These are phyloP conservation scores for Balaenoptera acutorostrata DNA, from an alignment of 2,113 vertebrate genomes.

Conservation along the genomic window DNA sequence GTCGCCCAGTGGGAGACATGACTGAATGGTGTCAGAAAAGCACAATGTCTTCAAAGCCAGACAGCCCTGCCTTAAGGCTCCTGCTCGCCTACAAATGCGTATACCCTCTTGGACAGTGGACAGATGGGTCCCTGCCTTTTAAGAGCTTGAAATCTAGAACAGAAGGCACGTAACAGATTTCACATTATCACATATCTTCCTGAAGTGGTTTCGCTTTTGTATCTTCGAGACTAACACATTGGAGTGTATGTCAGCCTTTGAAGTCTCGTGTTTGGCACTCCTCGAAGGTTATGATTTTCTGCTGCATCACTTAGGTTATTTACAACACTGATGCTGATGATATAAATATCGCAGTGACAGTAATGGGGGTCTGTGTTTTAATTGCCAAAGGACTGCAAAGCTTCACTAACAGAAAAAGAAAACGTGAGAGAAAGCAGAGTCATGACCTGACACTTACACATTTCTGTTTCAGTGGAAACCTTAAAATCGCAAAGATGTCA, in stretches of 20 bases:
- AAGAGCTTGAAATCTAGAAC: constrained; percentile 42
- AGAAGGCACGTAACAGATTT: constrained; percentile 46
- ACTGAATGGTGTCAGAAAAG: background rate
- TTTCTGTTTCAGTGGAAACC: background rate
- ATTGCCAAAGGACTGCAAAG: constrained; percentile 4
- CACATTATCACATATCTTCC: constrained; percentile 31
- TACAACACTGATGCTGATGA: background rate
- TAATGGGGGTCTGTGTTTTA: background rate
- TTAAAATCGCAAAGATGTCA: background rate
- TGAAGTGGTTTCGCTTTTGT: constrained; percentile 37
- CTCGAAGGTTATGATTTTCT: background rate
- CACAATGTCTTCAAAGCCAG: background rate
- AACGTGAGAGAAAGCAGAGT: background rate
- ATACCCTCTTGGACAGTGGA: background rate
- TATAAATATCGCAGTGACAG: background rate
- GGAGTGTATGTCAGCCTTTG: background rate
- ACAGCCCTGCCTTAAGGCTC: background rate
- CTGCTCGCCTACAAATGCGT: background rate
- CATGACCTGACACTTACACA: background rate
- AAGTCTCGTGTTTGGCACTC: background rate
- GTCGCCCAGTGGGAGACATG: background rate
- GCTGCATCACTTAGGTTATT: background rate
- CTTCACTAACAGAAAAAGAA: background rate
- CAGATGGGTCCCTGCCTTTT: constrained; percentile 35
- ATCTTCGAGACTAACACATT: background rate